Evolutionary conservation across 2,797 vertebrate genomes (phyloP), one percentile per base, ranked within the genome.

Genomic region (Geotrypetes seraphini): DNA sequence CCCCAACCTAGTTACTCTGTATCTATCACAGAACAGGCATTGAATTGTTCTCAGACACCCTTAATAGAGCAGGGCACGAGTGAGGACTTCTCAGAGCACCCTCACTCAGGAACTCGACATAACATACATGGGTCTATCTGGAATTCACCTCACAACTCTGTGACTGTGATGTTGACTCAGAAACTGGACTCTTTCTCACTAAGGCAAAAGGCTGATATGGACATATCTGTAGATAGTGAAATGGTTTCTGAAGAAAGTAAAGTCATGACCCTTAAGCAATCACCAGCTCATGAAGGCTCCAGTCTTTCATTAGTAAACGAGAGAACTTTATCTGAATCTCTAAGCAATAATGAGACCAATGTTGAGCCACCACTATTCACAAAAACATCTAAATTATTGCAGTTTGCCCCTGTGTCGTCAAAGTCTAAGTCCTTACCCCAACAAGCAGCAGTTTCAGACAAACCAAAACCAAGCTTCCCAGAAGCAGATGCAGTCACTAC

Each of bases 301-400:
- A 67, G 57, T 68, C 66, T 61, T 5, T 66, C 63, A 0, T 40
- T 60, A 32, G 35, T 21, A 13, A 31, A 49, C 16, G 31, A 59
- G 22, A 12, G 54, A 13, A 5, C 22, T 6, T 11, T 52, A 5
- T 17, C 40, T 41, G 21, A 28, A 7, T 28, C 51, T 7, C 22
- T 32, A 11, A 26, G 17, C 17, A 48, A 32, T 47, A 37, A 32
- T n/a, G 52, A 45, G 44, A 37, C 16, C 13, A 14, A 10, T 7
- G 57, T 60, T 7, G 22, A 11, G 2, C 40, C 52, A 40, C 18
- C 73, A 15, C 73, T 71, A 4, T 79, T 42, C 71, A 54, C 28
- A 80, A 79, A 28, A 47, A 70, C n/a, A 34, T 54, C 57, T 1
- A 56, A 72, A 27, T 44, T 73, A 22, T 8, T 66, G 5, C 55